A percentile compares a stretch with the other conserved stretches of the same genome.
These are phyloP conservation scores for Chaenocephalus aceratus DNA, from an alignment of 2,113 vertebrate genomes.

Conservation along the genomic window DNA sequence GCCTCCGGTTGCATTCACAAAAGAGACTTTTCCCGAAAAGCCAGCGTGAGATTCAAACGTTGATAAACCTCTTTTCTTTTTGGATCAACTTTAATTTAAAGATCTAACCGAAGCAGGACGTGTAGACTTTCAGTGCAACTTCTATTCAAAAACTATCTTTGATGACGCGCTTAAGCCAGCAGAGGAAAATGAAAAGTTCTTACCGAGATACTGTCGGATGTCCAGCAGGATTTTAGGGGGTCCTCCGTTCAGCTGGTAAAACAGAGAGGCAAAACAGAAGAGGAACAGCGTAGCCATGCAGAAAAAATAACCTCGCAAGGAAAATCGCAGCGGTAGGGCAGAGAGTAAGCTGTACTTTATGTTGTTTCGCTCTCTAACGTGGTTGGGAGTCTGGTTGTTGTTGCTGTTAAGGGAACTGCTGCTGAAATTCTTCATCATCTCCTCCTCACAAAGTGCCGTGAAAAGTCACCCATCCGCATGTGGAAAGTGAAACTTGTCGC, in stretches of 20 bases:
- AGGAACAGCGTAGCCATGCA: constrained; percentile 94
- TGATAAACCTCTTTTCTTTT: background rate
- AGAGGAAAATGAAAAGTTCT: constrained; percentile 71
- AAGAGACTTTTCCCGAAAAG: constrained; percentile 5
- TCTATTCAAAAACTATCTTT: constrained; percentile 2
- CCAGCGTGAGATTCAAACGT: background rate
- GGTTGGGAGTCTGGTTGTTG: constrained; percentile 82
- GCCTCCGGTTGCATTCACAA: constrained; percentile 11
- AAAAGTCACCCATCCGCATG: constrained; percentile 88
- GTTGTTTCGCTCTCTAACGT: constrained; percentile 78
- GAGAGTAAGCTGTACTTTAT: constrained; percentile 79
- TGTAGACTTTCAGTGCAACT: constrained; percentile 7
- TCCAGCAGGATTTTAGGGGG: constrained; percentile 93
- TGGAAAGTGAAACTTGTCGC: constrained; percentile 76
- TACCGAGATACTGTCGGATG: constrained; percentile 95
- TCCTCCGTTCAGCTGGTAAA: constrained; percentile 94
- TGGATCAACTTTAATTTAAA: constrained; percentile 8
- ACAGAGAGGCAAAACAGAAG: constrained; percentile 93
- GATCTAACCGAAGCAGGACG: constrained; percentile 1
- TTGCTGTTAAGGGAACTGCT: constrained; percentile 82
- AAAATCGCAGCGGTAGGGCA: constrained; percentile 82
- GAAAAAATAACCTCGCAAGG: constrained; percentile 92
- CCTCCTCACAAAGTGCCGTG: constrained; percentile 86
- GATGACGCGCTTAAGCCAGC: constrained; percentile 24
- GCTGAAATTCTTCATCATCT: constrained; percentile 91